Conservation (phyloP, 2,797 vertebrate species). For the Typhlichthys eigenmanni region DNA sequence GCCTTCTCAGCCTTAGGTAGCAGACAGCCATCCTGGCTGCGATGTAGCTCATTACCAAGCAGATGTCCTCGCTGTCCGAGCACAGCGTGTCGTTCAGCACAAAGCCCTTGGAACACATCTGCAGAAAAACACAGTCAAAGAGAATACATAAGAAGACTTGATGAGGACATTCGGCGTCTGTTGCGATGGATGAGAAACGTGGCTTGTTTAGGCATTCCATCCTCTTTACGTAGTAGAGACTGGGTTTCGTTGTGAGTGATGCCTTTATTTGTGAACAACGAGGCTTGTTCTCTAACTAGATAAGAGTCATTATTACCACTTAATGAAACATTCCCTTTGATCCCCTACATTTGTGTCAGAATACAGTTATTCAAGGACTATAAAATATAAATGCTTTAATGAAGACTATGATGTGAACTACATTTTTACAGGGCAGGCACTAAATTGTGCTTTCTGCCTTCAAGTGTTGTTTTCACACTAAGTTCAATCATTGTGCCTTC, state of each 20-base stretch:
- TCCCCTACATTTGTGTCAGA: background rate
- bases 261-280: conserved; percentile 24
- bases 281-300: conserved; percentile 13
- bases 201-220: too few species aligned
- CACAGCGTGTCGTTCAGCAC: conserved; percentile 59
- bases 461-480: too few species aligned
- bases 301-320: conserved; percentile 7
- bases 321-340: conserved; percentile 10
- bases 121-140: background rate
- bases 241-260: conserved; percentile 16
- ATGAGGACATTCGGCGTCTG: background rate
- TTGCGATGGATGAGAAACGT: too few species aligned
- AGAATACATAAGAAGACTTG: background rate
- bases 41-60: conserved; percentile 69
- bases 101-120: conserved; percentile 73
- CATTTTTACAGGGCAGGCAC: too few species aligned
- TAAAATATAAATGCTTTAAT: too few species aligned
- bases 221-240: background rate
- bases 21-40: conserved; percentile 75
- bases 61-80: conserved; percentile 66
- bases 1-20: conserved; percentile 71
- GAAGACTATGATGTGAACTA: too few species aligned
- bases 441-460: too few species aligned
- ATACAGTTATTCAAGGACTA: too few species aligned
- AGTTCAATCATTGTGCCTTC: too few species aligned